Evolutionary conservation across 2,888 invertebrate genomes (phyloP).

Genomic region (Drosophila kanekoi): DNA sequence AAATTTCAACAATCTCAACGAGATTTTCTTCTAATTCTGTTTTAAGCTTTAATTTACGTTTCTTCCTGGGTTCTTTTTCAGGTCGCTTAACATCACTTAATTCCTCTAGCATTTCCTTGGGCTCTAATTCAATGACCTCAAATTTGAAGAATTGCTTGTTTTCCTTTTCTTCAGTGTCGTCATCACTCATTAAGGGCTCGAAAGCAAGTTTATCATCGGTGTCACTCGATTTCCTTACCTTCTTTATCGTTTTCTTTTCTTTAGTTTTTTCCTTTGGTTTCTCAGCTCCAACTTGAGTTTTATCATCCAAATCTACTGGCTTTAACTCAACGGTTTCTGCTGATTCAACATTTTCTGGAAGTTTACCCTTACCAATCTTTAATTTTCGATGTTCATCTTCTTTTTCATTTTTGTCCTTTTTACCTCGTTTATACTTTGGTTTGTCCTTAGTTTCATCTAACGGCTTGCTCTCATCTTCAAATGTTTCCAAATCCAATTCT

Average conservation of each 20-base stretch:
- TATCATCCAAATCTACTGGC: conserved; percentile 62
- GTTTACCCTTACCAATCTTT: conserved; percentile 79
- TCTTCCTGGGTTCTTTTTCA: conserved; percentile 73
- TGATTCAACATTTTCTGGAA: conserved; percentile 77
- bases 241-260: conserved; percentile 60
- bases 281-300: conserved; percentile 35
- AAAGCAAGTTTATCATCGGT: conserved; percentile 59
- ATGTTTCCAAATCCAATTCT: conserved; percentile 83
- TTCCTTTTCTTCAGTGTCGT: conserved; percentile 51
- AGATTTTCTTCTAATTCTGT: conserved; percentile 84
- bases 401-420: conserved; percentile 65
- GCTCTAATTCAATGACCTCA: conserved; percentile 73
- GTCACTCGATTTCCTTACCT: conserved; percentile 57
- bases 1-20: conserved; percentile 83
- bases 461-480: conserved; percentile 69
- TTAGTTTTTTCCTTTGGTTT: conserved; percentile 41
- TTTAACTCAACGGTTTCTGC: conserved; percentile 82
- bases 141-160: conserved; percentile 70
- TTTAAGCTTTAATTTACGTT: conserved; percentile 82
- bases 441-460: conserved; percentile 75
- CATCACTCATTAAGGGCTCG: conserved; percentile 55
- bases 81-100: conserved; percentile 59
- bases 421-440: conserved; percentile 82
- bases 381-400: conserved; percentile 69
- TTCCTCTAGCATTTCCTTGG: conserved; percentile 57